Percentiles rank a stretch among this genome's conserved stretches.
These are phyloP conservation scores for Oegoconia quadripuncta DNA, from an alignment of 2,888 invertebrate genomes.

Conservation along the genomic window DNA sequence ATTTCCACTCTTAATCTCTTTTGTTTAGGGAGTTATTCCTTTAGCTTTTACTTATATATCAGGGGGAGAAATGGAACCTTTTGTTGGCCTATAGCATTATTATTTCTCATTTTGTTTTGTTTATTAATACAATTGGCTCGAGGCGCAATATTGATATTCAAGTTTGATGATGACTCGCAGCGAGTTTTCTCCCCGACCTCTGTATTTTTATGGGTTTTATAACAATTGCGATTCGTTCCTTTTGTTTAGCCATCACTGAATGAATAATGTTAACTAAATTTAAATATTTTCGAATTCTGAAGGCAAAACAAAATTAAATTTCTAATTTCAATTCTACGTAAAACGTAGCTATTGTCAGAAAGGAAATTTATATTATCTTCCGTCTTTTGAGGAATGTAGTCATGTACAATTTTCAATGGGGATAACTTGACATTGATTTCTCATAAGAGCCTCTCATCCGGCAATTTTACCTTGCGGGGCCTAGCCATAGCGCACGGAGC, in stretches of 20 bases:
- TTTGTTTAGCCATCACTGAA: conserved; percentile 48
- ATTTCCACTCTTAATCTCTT: conserved; percentile 62
- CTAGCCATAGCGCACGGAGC: conserved; percentile 58
- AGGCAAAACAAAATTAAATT: neutral
- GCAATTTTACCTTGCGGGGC: conserved; percentile 7
- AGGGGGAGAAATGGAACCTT: conserved; percentile 78
- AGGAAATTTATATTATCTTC: neutral
- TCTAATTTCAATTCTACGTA: neutral
- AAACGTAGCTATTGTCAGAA: neutral
- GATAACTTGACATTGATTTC: conserved; percentile 12
- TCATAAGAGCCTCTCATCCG: conserved; percentile 6
- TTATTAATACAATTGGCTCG: conserved; percentile 79
- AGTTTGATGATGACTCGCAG: conserved; percentile 76
- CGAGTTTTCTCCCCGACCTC: conserved; percentile 60
- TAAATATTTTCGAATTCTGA: conserved; percentile 7
- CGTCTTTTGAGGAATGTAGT: neutral
- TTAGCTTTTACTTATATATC: conserved; percentile 55
- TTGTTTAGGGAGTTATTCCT: conserved; percentile 57
- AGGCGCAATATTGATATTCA: conserved; percentile 80
- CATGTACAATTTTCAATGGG: neutral
- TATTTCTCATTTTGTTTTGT: conserved; percentile 80
- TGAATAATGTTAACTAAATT: conserved; percentile 25
- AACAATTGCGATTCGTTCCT: conserved; percentile 57
- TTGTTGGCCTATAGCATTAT: conserved; percentile 79
- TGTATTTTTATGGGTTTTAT: conserved; percentile 71